Evolutionary conservation across 2,888 invertebrate genomes (phyloP).

Genomic region (Drosophila gaucha): DNA sequence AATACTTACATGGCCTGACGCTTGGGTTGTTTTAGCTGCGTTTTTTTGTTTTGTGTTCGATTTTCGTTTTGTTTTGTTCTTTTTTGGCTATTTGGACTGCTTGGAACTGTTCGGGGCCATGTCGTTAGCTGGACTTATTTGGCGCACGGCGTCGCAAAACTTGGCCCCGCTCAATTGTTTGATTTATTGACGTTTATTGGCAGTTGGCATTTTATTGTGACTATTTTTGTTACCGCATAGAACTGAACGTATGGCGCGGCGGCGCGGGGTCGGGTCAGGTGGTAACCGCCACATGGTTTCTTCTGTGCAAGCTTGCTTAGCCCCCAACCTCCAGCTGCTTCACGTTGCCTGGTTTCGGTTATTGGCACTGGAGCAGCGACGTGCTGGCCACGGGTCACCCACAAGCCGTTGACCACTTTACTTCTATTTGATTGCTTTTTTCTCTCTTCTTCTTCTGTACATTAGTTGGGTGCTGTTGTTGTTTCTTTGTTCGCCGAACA

Average conservation of each 20-base stretch:
- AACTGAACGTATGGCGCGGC: not conserved
- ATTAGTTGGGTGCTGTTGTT: conserved; percentile 1
- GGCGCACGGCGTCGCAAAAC: conserved; percentile 64
- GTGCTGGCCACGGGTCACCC: conserved; percentile 40
- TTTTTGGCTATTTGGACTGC: conserved; percentile 9
- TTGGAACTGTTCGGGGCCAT: conserved; percentile 26
- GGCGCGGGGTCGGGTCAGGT: conserved; percentile 27
- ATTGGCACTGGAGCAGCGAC: conserved; percentile 19
- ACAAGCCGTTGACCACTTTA: conserved; percentile 43
- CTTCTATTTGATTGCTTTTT: conserved; percentile 58
- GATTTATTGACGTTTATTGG: conserved; percentile 78
- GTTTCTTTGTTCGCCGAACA: conserved; percentile 11
- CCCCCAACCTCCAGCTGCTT: not conserved
- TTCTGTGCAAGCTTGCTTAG: not conserved
- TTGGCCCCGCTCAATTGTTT: conserved; percentile 76
- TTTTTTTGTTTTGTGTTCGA: not conserved
- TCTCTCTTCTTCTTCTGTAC: conserved; percentile 30
- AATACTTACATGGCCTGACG: not conserved
- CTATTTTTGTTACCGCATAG: conserved; percentile 42
- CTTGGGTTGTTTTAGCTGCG: not conserved
- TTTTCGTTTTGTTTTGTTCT: conserved; percentile 2
- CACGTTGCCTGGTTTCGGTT: conserved; percentile 3
- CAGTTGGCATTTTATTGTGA: conserved; percentile 80
- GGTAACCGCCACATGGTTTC: conserved; percentile 31
- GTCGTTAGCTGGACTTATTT: conserved; percentile 63